Conservation (phyloP, 2,113 vertebrate species). For the Lampris megalopsis region DNA sequence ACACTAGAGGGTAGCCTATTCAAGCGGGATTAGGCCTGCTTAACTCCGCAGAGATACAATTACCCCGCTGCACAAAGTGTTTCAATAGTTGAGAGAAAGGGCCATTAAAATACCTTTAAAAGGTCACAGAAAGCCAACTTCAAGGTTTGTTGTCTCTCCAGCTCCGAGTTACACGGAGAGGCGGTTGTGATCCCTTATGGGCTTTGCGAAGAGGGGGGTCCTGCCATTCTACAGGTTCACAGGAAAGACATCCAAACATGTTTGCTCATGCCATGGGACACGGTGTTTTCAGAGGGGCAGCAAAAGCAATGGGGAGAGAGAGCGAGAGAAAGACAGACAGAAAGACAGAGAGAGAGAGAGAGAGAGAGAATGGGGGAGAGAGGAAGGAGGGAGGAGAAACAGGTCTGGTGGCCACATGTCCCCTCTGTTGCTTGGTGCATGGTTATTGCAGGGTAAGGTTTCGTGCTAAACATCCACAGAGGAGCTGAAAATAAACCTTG, state of each 20-base stretch:
- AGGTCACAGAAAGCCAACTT: slow-evolving; percentile 73
- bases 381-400: slow-evolving; percentile 32
- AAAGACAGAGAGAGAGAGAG: slow-evolving; percentile 12
- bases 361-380: slow-evolving; percentile 3
- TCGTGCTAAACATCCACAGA: slow-evolving; percentile 72
- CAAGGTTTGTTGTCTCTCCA: slow-evolving; percentile 69
- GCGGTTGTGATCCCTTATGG: slow-evolving; percentile 48
- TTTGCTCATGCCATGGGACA: slow-evolving; percentile 76
- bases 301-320: slow-evolving; percentile 52
- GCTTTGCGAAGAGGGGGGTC: slow-evolving; percentile 58
- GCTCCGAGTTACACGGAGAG: slow-evolving; percentile 53
- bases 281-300: slow-evolving; percentile 74
- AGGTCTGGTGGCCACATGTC: slow-evolving; percentile 85
- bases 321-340: background rate
- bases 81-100: slow-evolving; percentile 60
- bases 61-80: slow-evolving; percentile 52
- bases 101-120: slow-evolving; percentile 73
- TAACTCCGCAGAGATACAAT: slow-evolving; percentile 45
- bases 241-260: slow-evolving; percentile 73
- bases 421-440: slow-evolving; percentile 60
- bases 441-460: slow-evolving; percentile 70
- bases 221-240: slow-evolving; percentile 62
- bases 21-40: slow-evolving; percentile 63
- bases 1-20: slow-evolving; percentile 79
- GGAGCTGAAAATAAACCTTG: slow-evolving; percentile 75